Evolutionary conservation across 2,797 vertebrate genomes (phyloP).

Genomic region (Pangasius larnaudii): DNA sequence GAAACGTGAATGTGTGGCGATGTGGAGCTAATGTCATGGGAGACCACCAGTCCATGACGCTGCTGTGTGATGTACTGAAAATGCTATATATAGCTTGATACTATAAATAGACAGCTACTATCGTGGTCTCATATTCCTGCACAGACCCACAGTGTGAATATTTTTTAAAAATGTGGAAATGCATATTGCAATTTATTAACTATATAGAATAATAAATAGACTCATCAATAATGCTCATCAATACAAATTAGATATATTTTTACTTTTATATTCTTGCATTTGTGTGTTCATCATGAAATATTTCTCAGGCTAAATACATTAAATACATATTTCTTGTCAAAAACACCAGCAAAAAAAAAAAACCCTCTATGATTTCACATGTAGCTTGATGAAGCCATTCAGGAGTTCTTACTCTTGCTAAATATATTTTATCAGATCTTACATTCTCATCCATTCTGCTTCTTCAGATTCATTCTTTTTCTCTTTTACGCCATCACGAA

Average conservation of each 20-base stretch:
- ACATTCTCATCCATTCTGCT: background rate
- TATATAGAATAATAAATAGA: background rate
- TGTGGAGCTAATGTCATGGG: slow-evolving; percentile 31
- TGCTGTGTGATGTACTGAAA: slow-evolving; percentile 8
- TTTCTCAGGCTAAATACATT: background rate
- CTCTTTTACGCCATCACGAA: slow-evolving; percentile 1
- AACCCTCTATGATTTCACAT: background rate
- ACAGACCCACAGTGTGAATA: background rate
- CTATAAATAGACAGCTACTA: slow-evolving; percentile 43
- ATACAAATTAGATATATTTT: background rate
- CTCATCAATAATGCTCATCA: background rate
- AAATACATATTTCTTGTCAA: background rate
- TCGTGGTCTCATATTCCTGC: background rate
- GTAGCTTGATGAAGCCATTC: background rate
- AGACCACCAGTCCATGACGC: slow-evolving; percentile 1
- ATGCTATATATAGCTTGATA: slow-evolving; percentile 22
- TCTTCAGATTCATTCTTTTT: background rate
- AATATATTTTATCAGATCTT: background rate
- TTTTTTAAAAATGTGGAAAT: background rate
- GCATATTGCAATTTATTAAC: background rate
- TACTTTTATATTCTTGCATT: background rate
- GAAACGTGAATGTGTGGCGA: slow-evolving; percentile 30
- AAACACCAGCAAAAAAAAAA: background rate
- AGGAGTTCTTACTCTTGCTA: background rate
- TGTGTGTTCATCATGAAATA: background rate